Base-by-base conservation (phyloP, 1,140 invertebrate genomes). In the Procambarus clarkii region DNA sequence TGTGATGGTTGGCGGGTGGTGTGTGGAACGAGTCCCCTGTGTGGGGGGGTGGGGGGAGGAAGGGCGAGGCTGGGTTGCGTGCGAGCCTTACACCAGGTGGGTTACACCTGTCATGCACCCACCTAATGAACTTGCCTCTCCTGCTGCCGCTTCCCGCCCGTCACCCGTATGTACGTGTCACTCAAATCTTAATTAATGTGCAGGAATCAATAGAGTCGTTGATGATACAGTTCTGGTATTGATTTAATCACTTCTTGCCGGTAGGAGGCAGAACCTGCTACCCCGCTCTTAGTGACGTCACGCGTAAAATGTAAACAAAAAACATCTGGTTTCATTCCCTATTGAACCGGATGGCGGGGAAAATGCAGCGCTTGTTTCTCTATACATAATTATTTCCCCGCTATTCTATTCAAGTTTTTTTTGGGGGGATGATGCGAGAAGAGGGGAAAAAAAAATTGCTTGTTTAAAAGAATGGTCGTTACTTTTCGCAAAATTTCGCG, bases 151-250 rank as follows among this genome's bases (percentile, higher is more conserved):
- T 34, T 34, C 46, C 76, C 78, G 81, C 80, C 79, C 76, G 48
- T 89, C 46, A 86, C 78, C 81, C 69, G 79, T 82, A 24, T 89
- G 69, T 80, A 46, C n/a, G 45, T 34, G 87, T 82, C 79, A 82
- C 64, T 88, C 86, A 88, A 69, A 88, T 88, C 86, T 88, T 88
- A 88, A 88, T 88, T 88, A 88, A 88, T 81, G 86, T 88, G 78
- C 58, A 50, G 45, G 78, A 88, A 71, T 88, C 78, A 88, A 80
- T 80, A 81, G 54, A 64, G 34, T 64, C 24, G 54, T 74, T 88
- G 77, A 80, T 88, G 86, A 88, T 80, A 74, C 77, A 64, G 48
- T 74, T 86, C 74, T 77, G 76, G 18, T 87, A 87, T 80, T 88
- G 86, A 88, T 88, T 88, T 81, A 71, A 88, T 88, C 78, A 71